Evolutionary conservation across 2,113 vertebrate genomes (phyloP), one percentile per base, ranked within the genome.

Genomic region (Indri indri): DNA sequence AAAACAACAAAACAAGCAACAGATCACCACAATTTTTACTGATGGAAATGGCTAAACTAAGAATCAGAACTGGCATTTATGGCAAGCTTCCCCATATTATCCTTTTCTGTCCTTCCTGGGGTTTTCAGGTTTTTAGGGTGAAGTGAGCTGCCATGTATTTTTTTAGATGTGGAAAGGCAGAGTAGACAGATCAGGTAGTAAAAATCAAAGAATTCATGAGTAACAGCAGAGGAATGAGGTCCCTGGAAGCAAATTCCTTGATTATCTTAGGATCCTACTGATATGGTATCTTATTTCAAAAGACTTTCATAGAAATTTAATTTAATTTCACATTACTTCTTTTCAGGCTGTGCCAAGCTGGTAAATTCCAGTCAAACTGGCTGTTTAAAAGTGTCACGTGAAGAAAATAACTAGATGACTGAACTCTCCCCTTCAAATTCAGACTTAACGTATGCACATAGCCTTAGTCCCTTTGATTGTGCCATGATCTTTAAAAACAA

Each of bases 221-320:
- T 52, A 88, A 86, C 0, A 5, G 20, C 9, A 16, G 47, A 94
- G 71, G 47, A 84, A 59, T 13, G 54, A 94, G 63, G 68, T 30
- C 68, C 52, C 57, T 52, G 34, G 74, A 84, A 79, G 63, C 27
- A 90, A 76, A 70, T 59, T 37, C 68, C 61, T 37, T 42, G 40
- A 59, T 73, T 92, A 61, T 59, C 42, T 50, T 18, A 45, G 32
- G n/a, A 42, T 59, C 37, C 68, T 77, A 76, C 7, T 47, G 54
- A 95, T 52, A 76, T 6, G 32, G 70, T 63, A 61, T 89, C 70
- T 90, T 77, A 91, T 61, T 54, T 52, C 45, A 90, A 79, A 77
- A 90, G 73, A 54, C 45, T 91, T 95, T 63, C n/a, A 89, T 93
- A 80, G 57, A 90, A 94, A 96, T 93, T 76, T 30, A 37, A 86